Conservation (phyloP, 2,113 vertebrate species). For the Ceyx margarethae region DNA sequence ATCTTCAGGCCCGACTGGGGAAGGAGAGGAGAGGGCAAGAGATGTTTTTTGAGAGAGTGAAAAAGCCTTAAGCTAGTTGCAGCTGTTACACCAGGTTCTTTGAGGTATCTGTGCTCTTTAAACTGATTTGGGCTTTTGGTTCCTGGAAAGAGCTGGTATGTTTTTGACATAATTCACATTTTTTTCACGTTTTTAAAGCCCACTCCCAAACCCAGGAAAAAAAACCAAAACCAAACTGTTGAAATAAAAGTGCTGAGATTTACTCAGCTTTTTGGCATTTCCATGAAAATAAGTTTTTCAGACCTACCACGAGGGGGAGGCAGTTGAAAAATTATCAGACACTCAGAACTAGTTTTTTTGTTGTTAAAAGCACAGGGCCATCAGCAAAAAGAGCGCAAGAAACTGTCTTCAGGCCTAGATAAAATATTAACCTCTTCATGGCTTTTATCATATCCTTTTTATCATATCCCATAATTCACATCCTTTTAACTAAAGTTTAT, state of each 20-base stretch:
- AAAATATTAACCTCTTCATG: neutral
- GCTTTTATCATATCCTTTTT: neutral
- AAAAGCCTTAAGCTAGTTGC: neutral
- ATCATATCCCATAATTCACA: neutral
- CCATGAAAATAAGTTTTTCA: neutral
- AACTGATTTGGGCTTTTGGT: neutral
- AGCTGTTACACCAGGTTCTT: neutral
- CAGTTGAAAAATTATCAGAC: constrained; percentile 42
- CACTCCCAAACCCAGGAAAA: neutral
- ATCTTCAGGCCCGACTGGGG: neutral
- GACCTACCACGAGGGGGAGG: constrained; percentile 45
- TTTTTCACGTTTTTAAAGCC: neutral
- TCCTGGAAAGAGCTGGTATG: neutral
- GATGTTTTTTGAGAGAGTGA: neutral
- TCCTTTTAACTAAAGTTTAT: neutral
- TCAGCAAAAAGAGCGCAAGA: neutral
- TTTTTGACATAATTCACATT: neutral
- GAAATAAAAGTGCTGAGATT: neutral
- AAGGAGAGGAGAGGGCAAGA: neutral
- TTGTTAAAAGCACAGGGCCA: neutral
- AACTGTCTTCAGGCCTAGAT: neutral
- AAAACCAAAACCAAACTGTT: neutral
- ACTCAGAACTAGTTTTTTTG: neutral
- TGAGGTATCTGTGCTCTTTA: neutral
- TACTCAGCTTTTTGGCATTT: neutral